Percentiles rank a stretch among this genome's conserved stretches.
Conservation (phyloP, 2,113 vertebrate genomes). For the Notothenia coriiceps region DNA sequence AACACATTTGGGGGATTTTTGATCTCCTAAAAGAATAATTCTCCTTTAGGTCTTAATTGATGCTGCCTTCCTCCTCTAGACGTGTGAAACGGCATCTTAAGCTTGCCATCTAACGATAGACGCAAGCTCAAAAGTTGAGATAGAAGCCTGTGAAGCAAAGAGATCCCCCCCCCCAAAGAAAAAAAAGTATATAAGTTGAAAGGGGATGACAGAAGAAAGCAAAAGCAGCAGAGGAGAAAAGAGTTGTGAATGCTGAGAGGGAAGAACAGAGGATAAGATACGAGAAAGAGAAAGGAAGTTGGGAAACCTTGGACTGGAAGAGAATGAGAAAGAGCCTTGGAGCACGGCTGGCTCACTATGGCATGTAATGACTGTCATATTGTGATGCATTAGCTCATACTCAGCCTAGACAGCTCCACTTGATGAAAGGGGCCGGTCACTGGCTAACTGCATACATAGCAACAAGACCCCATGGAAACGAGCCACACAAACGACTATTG, state of each 20-base stretch:
- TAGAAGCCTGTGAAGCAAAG: neutral
- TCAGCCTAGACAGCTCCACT: conserved; percentile 58
- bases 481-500: conserved; percentile 57
- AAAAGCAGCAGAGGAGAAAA: neutral
- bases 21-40: neutral
- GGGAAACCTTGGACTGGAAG: conserved; percentile 31
- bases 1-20: neutral
- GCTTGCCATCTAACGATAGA: neutral
- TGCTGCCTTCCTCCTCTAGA: neutral
- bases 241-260: conserved; percentile 2
- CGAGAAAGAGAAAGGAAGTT: conserved; percentile 26
- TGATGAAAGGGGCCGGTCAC: conserved; percentile 70
- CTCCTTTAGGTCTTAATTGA: neutral
- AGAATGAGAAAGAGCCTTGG: conserved; percentile 32
- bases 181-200: conserved; percentile 20
- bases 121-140: conserved; percentile 9
- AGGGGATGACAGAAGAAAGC: conserved; percentile 7
- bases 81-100: neutral
- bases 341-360: conserved; percentile 62
- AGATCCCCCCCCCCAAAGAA: neutral
- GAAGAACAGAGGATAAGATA: conserved; percentile 17
- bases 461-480: conserved; percentile 63
- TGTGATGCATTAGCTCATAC: conserved; percentile 74
- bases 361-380: conserved; percentile 73
- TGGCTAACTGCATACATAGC: conserved; percentile 62